These are phyloP conservation scores for Calephelis virginiensis DNA, from an alignment of 1,140 invertebrate genomes.

Conservation along the genomic window DNA sequence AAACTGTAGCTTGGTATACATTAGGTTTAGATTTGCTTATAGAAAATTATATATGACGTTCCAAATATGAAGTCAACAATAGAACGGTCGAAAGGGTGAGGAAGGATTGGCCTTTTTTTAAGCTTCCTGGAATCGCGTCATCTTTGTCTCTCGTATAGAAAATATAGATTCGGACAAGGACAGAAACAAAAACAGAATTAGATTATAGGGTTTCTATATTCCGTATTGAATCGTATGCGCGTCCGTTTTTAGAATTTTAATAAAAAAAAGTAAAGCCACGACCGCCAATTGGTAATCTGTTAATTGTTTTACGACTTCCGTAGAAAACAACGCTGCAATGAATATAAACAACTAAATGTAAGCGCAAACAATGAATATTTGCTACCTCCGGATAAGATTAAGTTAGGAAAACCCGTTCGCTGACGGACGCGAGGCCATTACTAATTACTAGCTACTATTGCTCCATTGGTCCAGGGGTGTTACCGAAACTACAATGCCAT, in stretches of 20 bases:
- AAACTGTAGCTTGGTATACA: conserved; percentile 35
- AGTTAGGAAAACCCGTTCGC: too few relatives aligned
- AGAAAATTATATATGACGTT: conserved; percentile 42
- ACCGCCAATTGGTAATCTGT: conserved; percentile 57
- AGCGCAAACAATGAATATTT: conserved; percentile 2
- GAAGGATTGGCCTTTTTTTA: conserved; percentile 75
- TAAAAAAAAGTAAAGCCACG: conserved; percentile 56
- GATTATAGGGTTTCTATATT: conserved; percentile 7
- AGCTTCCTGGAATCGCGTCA: conserved; percentile 58
- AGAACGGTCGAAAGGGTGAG: conserved; percentile 68
- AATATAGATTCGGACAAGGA: conserved; percentile 26
- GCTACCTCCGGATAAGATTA: background rate
- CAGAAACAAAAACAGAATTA: conserved; percentile 7
- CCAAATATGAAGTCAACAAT: conserved; percentile 54
- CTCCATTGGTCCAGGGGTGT: too few relatives aligned
- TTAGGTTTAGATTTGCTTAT: conserved; percentile 38
- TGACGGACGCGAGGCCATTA: too few relatives aligned
- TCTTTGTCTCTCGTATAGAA: conserved; percentile 42
- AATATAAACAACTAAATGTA: conserved; percentile 8
- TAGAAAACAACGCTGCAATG: conserved; percentile 38
- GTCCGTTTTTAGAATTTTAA: conserved; percentile 70
- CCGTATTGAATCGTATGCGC: conserved; percentile 66
- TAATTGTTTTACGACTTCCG: conserved; percentile 70
- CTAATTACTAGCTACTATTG: too few relatives aligned
- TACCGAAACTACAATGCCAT: too few relatives aligned